Evolutionary conservation across 2,113 vertebrate genomes (phyloP), one percentile per base, ranked within the genome.

Genomic region (Salvelinus alpinus): DNA sequence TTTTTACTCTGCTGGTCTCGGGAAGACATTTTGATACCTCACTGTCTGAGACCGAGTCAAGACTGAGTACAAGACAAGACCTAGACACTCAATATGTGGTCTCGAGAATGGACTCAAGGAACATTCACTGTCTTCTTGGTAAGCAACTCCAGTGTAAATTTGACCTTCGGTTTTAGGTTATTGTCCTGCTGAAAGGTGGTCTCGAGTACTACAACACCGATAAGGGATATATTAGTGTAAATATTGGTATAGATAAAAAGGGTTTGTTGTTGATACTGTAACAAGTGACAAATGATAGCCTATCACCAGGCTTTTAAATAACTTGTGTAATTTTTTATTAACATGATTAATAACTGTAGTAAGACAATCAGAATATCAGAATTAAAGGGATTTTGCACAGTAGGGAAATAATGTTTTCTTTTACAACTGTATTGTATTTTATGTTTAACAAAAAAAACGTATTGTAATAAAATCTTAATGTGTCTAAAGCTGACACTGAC

Each of bases 401-500:
- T 18, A 5, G 76, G 82, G 75, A 72, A 47, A 72, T 29, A 71
- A 38, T 84, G 16, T 82, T 70, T 13, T 73, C 31, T 74, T 80
- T 48, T 62, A 66, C n/a, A 75, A 79, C 51, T 88, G 81, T 87
- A 70, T 74, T 85, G 81, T 87, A 70, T 75, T 85, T 77, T 89
- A 71, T 70, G 78, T 68, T 87, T 57, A 81, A 77, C 70, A 77
- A 85, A 72, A 54, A 18, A 18, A 54, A 5, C 5, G 1, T 75
- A 6, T 79, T 68, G 51, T 38, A 77, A 75, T 69, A 88, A 91
- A 89, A 88, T 64, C 25, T 80, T 48, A 82, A 78, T 27, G 27
- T 78, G 81, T 51, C 64, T 27, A 6, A 81, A 71, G 4, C 2
- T 47, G 44, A 77, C 24, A 54, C 3, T 54, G 12, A 5, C 51